Evolutionary conservation across 2,797 vertebrate species (phyloP).

Genomic region (Danio jaintianensis): DNA sequence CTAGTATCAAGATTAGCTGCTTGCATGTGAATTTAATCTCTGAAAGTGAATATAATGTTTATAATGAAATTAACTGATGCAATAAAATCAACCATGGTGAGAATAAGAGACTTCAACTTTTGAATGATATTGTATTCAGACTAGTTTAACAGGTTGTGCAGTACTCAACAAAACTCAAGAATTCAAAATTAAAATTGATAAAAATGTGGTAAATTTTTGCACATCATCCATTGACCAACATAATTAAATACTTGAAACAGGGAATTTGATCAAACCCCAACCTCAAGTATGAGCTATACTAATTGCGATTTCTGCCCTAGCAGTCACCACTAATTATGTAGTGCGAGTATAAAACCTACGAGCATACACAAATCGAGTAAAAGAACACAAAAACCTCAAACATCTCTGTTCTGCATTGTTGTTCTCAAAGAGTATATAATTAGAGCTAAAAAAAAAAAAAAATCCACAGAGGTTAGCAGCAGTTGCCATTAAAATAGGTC

Average conservation of each 20-base stretch:
- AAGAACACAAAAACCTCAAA: conserved; percentile 22
- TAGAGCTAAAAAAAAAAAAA: conserved; percentile 9
- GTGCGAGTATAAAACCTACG: background rate
- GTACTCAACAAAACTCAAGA: no score
- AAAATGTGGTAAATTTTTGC: no score
- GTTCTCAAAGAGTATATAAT: conserved; percentile 13
- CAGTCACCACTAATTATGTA: conserved; percentile 24
- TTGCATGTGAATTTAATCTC: no score
- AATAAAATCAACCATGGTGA: background rate
- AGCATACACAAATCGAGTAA: conserved; percentile 7
- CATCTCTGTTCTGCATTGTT: conserved; percentile 20
- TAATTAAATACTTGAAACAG: background rate
- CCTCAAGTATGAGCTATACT: background rate
- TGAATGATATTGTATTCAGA: background rate
- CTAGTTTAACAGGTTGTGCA: background rate
- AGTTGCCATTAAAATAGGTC: conserved; percentile 43
- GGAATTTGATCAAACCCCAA: background rate
- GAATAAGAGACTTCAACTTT: background rate
- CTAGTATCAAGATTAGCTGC: no score
- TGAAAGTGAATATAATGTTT: no score
- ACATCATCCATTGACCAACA: no score
- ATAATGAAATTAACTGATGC: background rate
- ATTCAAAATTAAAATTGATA: no score
- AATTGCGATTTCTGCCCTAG: background rate
- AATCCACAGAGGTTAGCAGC: conserved; percentile 10